Conservation (phyloP, 2,888 invertebrate genomes). For the Cosmia trapezina region DNA sequence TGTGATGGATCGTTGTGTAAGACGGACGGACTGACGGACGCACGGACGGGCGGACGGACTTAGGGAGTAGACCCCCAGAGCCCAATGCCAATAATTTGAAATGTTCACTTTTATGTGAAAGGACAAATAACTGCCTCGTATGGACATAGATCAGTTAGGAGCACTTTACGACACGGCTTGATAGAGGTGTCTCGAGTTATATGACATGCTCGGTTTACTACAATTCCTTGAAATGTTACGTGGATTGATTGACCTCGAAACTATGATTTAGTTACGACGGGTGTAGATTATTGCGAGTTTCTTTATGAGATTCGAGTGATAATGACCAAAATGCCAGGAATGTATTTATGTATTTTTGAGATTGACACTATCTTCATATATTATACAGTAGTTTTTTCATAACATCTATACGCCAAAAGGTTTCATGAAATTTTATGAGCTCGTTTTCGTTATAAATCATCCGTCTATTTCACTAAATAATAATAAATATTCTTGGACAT, state of each 20-base stretch:
- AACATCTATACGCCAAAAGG: too few species aligned
- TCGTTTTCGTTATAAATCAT: too few species aligned
- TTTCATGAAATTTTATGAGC: too few species aligned
- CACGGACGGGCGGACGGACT: too few species aligned
- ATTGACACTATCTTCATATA: background rate
- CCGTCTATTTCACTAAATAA: too few species aligned
- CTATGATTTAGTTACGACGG: background rate
- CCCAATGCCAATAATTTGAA: conserved; percentile 78
- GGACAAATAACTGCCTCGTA: conserved; percentile 62
- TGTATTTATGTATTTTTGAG: background rate
- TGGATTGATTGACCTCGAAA: conserved; percentile 4
- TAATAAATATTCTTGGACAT: too few species aligned
- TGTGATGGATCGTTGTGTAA: too few species aligned
- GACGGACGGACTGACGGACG: too few species aligned
- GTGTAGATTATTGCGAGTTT: background rate
- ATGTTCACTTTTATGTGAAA: conserved; percentile 80
- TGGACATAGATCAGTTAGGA: conserved; percentile 38
- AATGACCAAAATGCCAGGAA: background rate
- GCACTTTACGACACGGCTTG: conserved; percentile 17
- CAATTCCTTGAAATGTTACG: conserved; percentile 16
- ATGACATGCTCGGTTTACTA: conserved; percentile 12
- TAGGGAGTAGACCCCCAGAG: too few species aligned
- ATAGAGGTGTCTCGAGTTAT: conserved; percentile 14
- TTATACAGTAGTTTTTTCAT: too few species aligned
- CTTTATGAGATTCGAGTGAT: conserved; percentile 2